phyloP scores from a whole-genome alignment of 2,797 vertebrate species.

The Pangasius mekongensis region DNA sequence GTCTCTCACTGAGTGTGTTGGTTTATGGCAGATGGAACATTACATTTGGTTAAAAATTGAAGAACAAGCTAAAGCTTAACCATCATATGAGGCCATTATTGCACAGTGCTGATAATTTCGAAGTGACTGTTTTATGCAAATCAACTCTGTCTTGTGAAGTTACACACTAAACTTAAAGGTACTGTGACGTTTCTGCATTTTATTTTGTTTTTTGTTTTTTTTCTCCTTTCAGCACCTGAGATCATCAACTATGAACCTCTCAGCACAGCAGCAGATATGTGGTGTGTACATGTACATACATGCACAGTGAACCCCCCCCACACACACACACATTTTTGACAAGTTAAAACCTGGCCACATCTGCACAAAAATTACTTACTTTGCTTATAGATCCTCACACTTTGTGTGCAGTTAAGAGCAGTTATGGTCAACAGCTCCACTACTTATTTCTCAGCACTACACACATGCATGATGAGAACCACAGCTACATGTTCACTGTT shows the following conservation, averaged over 20 bases:
- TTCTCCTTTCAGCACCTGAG: slow-evolving; percentile 72
- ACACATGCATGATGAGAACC: neutral
- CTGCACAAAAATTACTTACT: neutral
- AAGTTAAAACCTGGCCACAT: slow-evolving; percentile 29
- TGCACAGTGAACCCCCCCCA: neutral
- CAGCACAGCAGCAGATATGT: slow-evolving; percentile 78
- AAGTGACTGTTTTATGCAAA: neutral
- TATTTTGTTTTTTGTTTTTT: neutral
- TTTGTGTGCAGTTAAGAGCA: neutral
- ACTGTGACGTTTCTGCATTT: slow-evolving; percentile 1
- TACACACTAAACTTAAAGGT: neutral
- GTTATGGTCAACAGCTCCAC: neutral
- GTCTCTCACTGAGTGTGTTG: neutral
- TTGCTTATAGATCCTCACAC: neutral
- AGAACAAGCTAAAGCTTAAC: neutral
- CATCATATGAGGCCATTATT: neutral
- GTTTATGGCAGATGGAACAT: neutral
- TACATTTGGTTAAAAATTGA: neutral
- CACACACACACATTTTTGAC: slow-evolving; percentile 9
- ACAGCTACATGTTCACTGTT: neutral
- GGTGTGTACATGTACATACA: slow-evolving; percentile 67
- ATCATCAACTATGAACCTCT: slow-evolving; percentile 79
- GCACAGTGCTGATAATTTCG: too few species aligned
- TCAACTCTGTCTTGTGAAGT: neutral
- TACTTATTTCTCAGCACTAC: neutral